phyloP scores from a whole-genome alignment of 2,113 vertebrate species.

The Micromys minutus region DNA sequence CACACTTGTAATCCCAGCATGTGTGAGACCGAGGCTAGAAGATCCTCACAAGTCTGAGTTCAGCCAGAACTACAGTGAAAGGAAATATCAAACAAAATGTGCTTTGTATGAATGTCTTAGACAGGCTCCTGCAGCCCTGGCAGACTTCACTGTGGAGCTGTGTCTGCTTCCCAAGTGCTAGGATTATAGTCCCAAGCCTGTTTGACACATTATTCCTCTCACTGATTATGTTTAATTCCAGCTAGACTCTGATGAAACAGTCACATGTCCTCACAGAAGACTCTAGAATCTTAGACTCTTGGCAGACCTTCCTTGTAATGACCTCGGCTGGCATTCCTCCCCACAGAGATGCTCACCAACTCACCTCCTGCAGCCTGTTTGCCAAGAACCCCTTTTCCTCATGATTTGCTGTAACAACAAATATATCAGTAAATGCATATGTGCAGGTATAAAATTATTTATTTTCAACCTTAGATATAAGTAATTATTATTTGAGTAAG shows the following conservation, averaged over 20 bases:
- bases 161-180: background rate
- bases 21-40: background rate
- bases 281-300: background rate
- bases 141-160: background rate
- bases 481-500: background rate
- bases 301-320: background rate
- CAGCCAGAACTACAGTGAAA: background rate
- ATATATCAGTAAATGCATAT: background rate
- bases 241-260: background rate
- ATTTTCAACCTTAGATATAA: background rate
- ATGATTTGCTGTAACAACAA: background rate
- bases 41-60: background rate
- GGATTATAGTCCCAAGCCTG: background rate
- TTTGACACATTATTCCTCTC: background rate
- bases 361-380: background rate
- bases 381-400: background rate
- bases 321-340: background rate
- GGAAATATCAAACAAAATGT: no score
- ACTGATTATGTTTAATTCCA: conserved; percentile 7
- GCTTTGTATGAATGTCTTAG: background rate
- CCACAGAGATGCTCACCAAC: background rate
- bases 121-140: background rate
- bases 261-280: background rate
- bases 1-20: background rate
- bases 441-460: background rate